Evolutionary conservation across 2,888 invertebrate genomes (phyloP).

Genomic region (Alviniconcha strummeri): DNA sequence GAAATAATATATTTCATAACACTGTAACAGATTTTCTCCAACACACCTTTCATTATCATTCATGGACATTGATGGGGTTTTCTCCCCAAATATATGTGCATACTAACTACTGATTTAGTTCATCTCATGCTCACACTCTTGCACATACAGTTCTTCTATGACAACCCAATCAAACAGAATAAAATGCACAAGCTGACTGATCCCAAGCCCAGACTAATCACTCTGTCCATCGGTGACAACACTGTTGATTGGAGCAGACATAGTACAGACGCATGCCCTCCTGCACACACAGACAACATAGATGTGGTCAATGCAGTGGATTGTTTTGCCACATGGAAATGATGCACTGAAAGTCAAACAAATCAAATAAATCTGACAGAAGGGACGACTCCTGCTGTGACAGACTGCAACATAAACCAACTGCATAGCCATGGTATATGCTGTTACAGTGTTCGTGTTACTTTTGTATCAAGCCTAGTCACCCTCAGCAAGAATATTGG

Average conservation of each 20-base stretch:
- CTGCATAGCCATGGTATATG: neutral
- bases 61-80: no score
- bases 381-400: no score
- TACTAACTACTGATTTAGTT: no score
- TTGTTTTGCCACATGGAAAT: neutral
- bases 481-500: no score
- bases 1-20: no score
- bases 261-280: conserved; percentile 99
- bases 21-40: no score
- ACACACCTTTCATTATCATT: no score
- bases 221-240: conserved; percentile 96
- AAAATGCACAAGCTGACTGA: no score
- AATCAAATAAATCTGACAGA: neutral
- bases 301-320: neutral
- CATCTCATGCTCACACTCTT: no score
- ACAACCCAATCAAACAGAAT: no score
- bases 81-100: no score
- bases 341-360: neutral
- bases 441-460: neutral
- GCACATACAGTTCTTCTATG: no score
- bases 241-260: conserved; percentile 93
- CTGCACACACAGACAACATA: conserved; percentile 62
- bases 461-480: neutral
- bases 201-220: neutral
- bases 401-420: neutral